Conservation (phyloP, 2,888 invertebrate genomes). For the Drosophila setosimentum region DNA sequence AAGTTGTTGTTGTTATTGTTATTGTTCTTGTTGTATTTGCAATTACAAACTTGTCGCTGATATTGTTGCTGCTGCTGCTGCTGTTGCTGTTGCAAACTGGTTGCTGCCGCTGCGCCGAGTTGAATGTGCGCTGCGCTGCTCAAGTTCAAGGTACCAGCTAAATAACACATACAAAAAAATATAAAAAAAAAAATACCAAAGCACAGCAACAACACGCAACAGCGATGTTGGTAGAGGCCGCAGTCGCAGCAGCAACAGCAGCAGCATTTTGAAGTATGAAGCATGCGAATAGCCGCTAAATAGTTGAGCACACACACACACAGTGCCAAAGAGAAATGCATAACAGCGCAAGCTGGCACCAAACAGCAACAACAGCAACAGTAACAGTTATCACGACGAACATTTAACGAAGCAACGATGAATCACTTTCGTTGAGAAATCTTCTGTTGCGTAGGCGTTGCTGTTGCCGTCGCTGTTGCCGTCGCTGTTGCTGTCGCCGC, state of each 20-base stretch:
- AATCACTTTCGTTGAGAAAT: constrained; percentile 80
- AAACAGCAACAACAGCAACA: constrained; percentile 1
- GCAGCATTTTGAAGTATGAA: constrained; percentile 9
- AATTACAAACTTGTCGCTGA: constrained; percentile 74
- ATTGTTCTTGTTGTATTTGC: constrained; percentile 31
- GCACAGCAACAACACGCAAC: constrained; percentile 12
- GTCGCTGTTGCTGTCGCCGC: constrained; percentile 4
- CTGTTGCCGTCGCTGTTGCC: constrained; percentile 3
- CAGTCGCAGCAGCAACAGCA: constrained; percentile 8
- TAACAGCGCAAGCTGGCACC: constrained; percentile 43
- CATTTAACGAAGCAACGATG: constrained; percentile 53
- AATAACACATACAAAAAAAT: constrained; percentile 12
- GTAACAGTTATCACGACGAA: constrained; percentile 19
- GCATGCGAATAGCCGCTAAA: constrained; percentile 60
- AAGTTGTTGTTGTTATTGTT: constrained; percentile 25
- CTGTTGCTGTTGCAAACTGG: constrained; percentile 68
- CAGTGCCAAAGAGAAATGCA: constrained; percentile 74
- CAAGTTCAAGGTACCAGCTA: constrained; percentile 75
- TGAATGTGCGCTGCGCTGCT: constrained; percentile 65
- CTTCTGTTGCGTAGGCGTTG: constrained; percentile 69
- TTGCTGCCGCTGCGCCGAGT: constrained; percentile 61
- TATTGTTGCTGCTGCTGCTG: constrained; percentile 52
- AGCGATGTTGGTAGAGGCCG: constrained; percentile 12
- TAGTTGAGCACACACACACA: constrained; percentile 49
- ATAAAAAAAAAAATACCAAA: constrained; percentile 12